A percentile compares a stretch with the other conserved stretches of the same genome.
These are phyloP conservation scores for Plebejus argus DNA, from an alignment of 2,888 invertebrate species.

Conservation along the genomic window DNA sequence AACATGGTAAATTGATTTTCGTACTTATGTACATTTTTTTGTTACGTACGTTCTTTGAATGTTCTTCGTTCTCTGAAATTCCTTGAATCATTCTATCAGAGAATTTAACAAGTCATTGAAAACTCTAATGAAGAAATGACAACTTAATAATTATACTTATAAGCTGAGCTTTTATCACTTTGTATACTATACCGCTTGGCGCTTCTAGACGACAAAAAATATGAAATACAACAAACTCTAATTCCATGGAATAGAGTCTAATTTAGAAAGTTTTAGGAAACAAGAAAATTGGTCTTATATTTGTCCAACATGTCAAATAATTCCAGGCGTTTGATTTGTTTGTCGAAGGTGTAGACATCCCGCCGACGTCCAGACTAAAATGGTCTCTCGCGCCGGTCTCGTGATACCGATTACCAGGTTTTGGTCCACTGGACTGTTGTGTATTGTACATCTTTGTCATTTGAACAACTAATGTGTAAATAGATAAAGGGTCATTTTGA, in stretches of 20 bases:
- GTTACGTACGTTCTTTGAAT: neutral
- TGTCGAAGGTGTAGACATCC: conserved; percentile 57
- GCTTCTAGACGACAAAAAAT: conserved; percentile 39
- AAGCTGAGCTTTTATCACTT: conserved; percentile 47
- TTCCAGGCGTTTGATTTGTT: conserved; percentile 56
- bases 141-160: conserved; percentile 37
- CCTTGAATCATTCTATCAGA: no score
- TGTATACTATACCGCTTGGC: no score
- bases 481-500: conserved; percentile 58
- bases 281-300: conserved; percentile 44
- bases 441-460: conserved; percentile 55
- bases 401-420: conserved; percentile 39
- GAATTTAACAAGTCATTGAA: conserved; percentile 38
- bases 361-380: conserved; percentile 45
- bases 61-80: no score
- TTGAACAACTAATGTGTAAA: conserved; percentile 60
- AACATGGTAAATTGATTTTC: neutral
- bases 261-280: conserved; percentile 33
- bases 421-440: conserved; percentile 43
- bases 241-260: conserved; percentile 29
- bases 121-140: conserved; percentile 38
- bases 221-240: conserved; percentile 36
- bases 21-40: no score
- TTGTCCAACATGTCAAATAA: conserved; percentile 57
- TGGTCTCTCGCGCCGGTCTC: conserved; percentile 42